Percentiles rank a stretch among this genome's conserved stretches.
phyloP scores from a whole-genome alignment of 2,888 invertebrate species.

The Rhagonycha lutea region DNA sequence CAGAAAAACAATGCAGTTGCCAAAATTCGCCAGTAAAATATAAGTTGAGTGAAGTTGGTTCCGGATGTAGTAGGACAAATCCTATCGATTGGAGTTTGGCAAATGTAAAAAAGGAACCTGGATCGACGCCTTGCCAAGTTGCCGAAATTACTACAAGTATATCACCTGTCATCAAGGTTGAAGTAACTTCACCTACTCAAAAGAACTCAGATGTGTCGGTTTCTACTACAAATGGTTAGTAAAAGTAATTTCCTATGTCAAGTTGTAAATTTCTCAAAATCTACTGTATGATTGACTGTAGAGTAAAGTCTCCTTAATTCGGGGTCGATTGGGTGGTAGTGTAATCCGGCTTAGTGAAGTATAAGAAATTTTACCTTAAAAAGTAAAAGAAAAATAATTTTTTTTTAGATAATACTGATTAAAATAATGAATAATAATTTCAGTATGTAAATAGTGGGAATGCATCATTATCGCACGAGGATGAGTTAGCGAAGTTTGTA shows the following conservation, averaged over 20 bases:
- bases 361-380: too few species aligned
- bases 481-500: too few species aligned
- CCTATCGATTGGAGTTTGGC: slow-evolving; percentile 65
- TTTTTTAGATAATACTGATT: too few species aligned
- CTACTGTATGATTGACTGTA: neutral
- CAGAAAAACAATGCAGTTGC: slow-evolving; percentile 46
- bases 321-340: too few species aligned
- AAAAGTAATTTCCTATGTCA: neutral
- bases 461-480: too few species aligned
- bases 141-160: slow-evolving; percentile 64
- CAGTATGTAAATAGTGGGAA: too few species aligned
- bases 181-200: slow-evolving; percentile 68
- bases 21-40: slow-evolving; percentile 35
- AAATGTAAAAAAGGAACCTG: slow-evolving; percentile 70
- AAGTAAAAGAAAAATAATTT: too few species aligned
- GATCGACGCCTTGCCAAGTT: slow-evolving; percentile 62
- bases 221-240: slow-evolving; percentile 44
- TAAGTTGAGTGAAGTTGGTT: slow-evolving; percentile 35
- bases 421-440: too few species aligned
- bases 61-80: slow-evolving; percentile 71
- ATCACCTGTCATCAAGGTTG: slow-evolving; percentile 64
- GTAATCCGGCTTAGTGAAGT: too few species aligned
- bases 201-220: slow-evolving; percentile 42
- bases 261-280: neutral
- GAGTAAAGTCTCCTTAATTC: too few species aligned